phyloP scores from a whole-genome alignment of 2,113 vertebrate genomes.

The Todiramphus chloris region DNA sequence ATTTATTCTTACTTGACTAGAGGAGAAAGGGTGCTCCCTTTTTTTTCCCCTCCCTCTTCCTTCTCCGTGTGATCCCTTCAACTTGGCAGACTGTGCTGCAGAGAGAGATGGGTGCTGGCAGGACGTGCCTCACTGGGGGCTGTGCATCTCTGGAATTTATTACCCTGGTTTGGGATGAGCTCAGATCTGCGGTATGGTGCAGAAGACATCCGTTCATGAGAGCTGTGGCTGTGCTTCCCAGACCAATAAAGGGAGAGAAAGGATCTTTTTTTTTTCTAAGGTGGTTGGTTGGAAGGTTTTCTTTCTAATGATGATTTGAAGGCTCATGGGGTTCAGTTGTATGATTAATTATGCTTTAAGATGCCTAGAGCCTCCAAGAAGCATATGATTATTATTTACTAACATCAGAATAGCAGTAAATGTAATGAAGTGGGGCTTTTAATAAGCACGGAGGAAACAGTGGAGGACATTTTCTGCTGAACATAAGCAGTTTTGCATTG shows the following conservation, averaged over 20 bases:
- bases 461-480: slow-evolving; percentile 17
- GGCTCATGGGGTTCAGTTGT: slow-evolving; percentile 40
- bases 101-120: background rate
- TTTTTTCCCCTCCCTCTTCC: background rate
- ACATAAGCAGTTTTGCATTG: background rate
- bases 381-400: slow-evolving; percentile 47
- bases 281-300: slow-evolving; percentile 41
- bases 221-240: background rate
- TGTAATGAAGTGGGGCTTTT: slow-evolving; percentile 46
- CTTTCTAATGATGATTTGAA: slow-evolving; percentile 59
- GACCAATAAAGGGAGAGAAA: slow-evolving; percentile 23
- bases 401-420: slow-evolving; percentile 46
- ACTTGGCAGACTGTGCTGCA: background rate
- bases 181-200: background rate
- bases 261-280: background rate
- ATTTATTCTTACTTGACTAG: background rate
- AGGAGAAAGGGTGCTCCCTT: background rate
- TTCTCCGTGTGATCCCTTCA: background rate
- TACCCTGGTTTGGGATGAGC: background rate
- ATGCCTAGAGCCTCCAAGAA: slow-evolving; percentile 33
- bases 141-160: background rate
- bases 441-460: background rate
- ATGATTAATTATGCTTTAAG: slow-evolving; percentile 51
- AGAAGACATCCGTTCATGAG: background rate
- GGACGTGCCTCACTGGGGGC: background rate